These are phyloP conservation scores for Dolomedes plantarius DNA, from an alignment of 2,888 invertebrate species.

Conservation along the genomic window DNA sequence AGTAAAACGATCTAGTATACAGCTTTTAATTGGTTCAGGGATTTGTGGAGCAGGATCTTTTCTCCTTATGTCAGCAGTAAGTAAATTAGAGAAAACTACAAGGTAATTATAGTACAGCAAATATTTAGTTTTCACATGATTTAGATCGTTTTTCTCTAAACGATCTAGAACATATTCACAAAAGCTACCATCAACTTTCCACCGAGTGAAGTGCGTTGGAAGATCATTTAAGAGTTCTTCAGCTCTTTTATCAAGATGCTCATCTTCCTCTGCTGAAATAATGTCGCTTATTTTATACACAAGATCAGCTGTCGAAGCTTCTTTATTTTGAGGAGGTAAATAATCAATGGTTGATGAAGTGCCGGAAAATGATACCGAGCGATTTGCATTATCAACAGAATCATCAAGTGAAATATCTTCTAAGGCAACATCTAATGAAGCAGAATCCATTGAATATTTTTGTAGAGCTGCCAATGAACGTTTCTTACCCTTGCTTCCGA, in stretches of 20 bases:
- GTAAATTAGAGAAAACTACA: slow-evolving; percentile 6
- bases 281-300: slow-evolving; percentile 31
- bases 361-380: not conserved
- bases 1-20: slow-evolving; percentile 22
- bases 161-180: slow-evolving; percentile 11
- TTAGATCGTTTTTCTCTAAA: not conserved
- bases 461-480: not conserved
- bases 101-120: slow-evolving; percentile 35
- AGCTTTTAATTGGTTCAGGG: slow-evolving; percentile 25
- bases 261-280: slow-evolving; percentile 15
- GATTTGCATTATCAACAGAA: too few species aligned
- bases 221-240: not conserved
- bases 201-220: not conserved
- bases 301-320: not conserved
- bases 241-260: not conserved
- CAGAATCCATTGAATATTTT: not conserved
- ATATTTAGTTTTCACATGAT: slow-evolving; percentile 19
- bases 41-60: slow-evolving; percentile 23
- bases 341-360: not conserved
- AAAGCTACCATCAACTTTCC: not conserved
- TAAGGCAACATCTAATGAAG: not conserved
- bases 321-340: slow-evolving; percentile 28
- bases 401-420: not conserved
- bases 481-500: slow-evolving; percentile 29
- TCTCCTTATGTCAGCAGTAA: slow-evolving; percentile 3